phyloP scores from a whole-genome alignment of 2,797 vertebrate genomes.

The Toxotes lorentzi region DNA sequence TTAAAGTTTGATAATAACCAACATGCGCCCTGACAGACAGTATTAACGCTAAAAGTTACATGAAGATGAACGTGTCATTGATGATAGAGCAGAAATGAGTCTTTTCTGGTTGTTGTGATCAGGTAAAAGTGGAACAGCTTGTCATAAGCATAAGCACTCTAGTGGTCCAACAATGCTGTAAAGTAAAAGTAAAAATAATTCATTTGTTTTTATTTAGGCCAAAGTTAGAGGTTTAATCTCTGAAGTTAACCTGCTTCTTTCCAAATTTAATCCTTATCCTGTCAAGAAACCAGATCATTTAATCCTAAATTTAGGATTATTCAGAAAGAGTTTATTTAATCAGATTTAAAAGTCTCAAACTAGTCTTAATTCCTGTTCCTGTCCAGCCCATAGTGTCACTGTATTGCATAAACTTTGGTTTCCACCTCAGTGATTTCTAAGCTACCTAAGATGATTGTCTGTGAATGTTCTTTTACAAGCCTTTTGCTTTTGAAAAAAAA shows the following conservation, averaged over 20 bases:
- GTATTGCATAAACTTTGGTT: conserved; percentile 29
- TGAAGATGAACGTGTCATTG: neutral
- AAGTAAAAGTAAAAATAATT: neutral
- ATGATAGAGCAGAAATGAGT: neutral
- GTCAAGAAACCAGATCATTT: neutral
- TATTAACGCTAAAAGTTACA: neutral
- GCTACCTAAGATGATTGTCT: conserved; percentile 38
- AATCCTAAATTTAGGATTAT: neutral
- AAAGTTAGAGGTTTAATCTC: neutral
- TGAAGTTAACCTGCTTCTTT: neutral
- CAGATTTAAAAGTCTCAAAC: conserved; percentile 7
- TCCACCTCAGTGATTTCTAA: conserved; percentile 40
- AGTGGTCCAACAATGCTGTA: neutral
- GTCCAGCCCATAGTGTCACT: conserved; percentile 4
- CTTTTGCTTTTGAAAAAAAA: conserved; percentile 20
- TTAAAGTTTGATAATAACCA: no score
- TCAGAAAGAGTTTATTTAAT: neutral
- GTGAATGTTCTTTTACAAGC: conserved; percentile 49
- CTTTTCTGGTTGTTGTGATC: neutral
- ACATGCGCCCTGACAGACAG: no score
- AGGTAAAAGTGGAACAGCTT: neutral
- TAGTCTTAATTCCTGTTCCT: neutral
- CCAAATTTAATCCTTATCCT: neutral
- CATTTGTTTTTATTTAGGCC: neutral
- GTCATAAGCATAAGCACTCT: neutral